Percentiles rank a stretch among this genome's conserved stretches.
These are phyloP conservation scores for Strigamia maritima DNA, from an alignment of 2,888 invertebrate genomes.

Conservation along the genomic window DNA sequence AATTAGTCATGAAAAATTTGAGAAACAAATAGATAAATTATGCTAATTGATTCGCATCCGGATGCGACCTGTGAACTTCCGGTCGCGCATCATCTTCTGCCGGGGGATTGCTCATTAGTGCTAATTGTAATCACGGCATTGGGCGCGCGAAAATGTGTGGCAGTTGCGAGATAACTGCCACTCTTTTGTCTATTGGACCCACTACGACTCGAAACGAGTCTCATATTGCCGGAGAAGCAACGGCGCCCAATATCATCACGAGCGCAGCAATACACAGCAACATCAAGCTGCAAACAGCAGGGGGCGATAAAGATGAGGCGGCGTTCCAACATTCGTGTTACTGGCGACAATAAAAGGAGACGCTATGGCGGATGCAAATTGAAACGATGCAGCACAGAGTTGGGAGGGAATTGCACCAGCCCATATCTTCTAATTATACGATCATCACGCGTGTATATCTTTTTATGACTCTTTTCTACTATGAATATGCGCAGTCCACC, in stretches of 20 bases:
- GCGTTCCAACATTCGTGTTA: slow-evolving; percentile 21
- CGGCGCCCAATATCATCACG: slow-evolving; percentile 26
- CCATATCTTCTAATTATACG: slow-evolving; percentile 28
- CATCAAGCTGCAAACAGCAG: slow-evolving; percentile 23
- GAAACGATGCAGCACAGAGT: slow-evolving; percentile 8
- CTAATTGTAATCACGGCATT: slow-evolving; percentile 25
- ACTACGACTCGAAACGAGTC: slow-evolving; percentile 19
- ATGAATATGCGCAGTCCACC: slow-evolving; percentile 23
- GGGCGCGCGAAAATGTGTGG: slow-evolving; percentile 4
- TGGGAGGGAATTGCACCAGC: slow-evolving; percentile 12
- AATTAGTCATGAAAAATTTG: slow-evolving; percentile 26
- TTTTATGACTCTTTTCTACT: slow-evolving; percentile 14
- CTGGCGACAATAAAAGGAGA: slow-evolving; percentile 20
- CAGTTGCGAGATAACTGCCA: slow-evolving; percentile 15
- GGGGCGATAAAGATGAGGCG: slow-evolving; percentile 20
- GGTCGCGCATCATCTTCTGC: slow-evolving; percentile 13
- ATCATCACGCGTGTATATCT: slow-evolving; percentile 17
- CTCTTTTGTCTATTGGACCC: slow-evolving; percentile 16
- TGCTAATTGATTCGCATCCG: slow-evolving; percentile 27
- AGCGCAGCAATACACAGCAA: slow-evolving; percentile 23
- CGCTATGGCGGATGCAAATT: slow-evolving; percentile 26
- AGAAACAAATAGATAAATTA: slow-evolving; percentile 28
- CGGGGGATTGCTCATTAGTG: slow-evolving; percentile 16
- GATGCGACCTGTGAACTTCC: slow-evolving; percentile 16
- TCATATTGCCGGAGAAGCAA: slow-evolving; percentile 16